Conservation (phyloP, 2,113 vertebrate genomes). For the Tyto alba region DNA sequence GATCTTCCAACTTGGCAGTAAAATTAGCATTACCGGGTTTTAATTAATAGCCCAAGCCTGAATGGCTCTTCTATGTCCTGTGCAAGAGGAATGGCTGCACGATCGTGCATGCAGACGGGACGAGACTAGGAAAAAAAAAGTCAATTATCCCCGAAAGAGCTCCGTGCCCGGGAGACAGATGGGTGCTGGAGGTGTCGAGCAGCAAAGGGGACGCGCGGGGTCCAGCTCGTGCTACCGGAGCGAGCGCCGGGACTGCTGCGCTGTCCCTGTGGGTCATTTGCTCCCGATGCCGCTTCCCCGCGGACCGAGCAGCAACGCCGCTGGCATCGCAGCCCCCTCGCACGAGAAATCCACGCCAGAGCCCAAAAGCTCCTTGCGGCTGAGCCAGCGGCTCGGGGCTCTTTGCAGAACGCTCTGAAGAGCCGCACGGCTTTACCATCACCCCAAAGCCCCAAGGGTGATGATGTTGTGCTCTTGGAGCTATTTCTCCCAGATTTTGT, state of each 20-base stretch:
- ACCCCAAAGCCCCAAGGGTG: fast-evolving
- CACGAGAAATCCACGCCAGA: fast-evolving
- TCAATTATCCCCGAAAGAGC: neutral
- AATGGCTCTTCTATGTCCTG: neutral
- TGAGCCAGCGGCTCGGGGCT: neutral
- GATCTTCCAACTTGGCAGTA: conserved; percentile 59
- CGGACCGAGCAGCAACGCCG: fast-evolving
- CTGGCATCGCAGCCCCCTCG: fast-evolving
- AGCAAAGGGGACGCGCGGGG: neutral
- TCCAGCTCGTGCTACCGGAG: neutral
- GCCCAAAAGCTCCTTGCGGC: neutral
- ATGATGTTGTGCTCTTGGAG: fast-evolving
- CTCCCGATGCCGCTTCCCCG: neutral
- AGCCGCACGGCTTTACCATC: fast-evolving
- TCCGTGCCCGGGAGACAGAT: neutral
- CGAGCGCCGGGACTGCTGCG: fast-evolving
- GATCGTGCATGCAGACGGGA: neutral
- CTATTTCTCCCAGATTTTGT: fast-evolving
- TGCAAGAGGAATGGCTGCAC: neutral
- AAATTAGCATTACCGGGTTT: conserved; percentile 50
- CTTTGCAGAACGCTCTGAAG: neutral
- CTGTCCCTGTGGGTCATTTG: neutral
- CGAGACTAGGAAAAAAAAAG: neutral
- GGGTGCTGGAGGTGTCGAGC: neutral
- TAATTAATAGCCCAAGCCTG: conserved; percentile 57